Base-by-base conservation (phyloP, 2,888 invertebrate genomes). In the Dasypogon diadema region DNA sequence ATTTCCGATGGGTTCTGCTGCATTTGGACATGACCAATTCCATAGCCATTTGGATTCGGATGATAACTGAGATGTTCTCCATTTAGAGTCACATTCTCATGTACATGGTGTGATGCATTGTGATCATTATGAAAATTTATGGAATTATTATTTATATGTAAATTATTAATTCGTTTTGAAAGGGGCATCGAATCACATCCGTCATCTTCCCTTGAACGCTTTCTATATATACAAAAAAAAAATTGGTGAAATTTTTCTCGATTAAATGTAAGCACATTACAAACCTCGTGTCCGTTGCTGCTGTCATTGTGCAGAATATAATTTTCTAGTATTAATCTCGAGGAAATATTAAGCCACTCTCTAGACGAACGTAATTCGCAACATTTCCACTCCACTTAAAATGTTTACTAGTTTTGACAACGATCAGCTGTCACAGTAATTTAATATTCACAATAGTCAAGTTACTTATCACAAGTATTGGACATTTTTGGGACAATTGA, bases 141-240 rank as follows among this genome's bases (percentile, higher is more conserved):
- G 4, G 46, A 46, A 77, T 89, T 76, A 83, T 89, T 90, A 83
- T 92, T 93, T 81, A 95, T 91, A 82, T 95, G 95, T 70, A 96
- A 89, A 87, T 95, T 95, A 84, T 96, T 96, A 81, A 96, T 96
- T 82, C 96, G 89, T 85, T 96, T 96, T 12, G 95, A 95, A 72
- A 96, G 86, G 73, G 96, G 96, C 89, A 93, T 92, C 48, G 84
- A 95, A 82, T 95, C 95, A 81, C 89, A 89, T 79, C 90, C 89
- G 80, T 94, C 94, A 82, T 94, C 93, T 83, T 91, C 91, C 77
- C 93, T 89, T 65, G 90, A 89, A 80, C 95, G 89, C 88, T 95
- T 95, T 83, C 95, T 95, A 84, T 76, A 87, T 21, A 22, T 4
- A 56, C 21, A 56, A 4, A 24, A 46, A 5, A n/a, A n/a, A 42